These are phyloP conservation scores for Leptinotarsa rubiginosa DNA, from an alignment of 2,888 invertebrate genomes.

Conservation along the genomic window DNA sequence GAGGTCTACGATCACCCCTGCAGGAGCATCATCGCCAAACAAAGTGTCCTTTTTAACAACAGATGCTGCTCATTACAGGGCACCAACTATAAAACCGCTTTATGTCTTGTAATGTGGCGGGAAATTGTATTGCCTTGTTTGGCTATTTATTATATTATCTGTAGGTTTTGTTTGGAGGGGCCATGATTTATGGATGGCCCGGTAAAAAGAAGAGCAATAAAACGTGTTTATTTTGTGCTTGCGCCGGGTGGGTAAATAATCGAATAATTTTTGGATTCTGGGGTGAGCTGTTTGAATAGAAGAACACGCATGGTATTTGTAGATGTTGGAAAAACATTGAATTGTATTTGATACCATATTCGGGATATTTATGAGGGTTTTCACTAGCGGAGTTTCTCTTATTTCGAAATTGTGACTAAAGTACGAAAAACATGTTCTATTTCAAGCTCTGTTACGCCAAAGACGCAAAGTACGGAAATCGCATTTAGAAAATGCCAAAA, in stretches of 20 bases:
- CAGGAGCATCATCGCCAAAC: slow-evolving; percentile 49
- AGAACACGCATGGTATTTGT: neutral
- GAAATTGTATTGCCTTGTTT: slow-evolving; percentile 65
- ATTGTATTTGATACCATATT: neutral
- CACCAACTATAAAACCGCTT: slow-evolving; percentile 59
- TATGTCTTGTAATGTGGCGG: slow-evolving; percentile 65
- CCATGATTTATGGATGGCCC: slow-evolving; percentile 56
- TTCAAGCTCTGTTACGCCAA: too few relatives aligned
- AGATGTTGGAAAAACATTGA: slow-evolving; percentile 2
- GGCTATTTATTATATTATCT: slow-evolving; percentile 65
- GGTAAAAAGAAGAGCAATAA: slow-evolving; percentile 51
- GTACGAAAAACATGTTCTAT: too few relatives aligned
- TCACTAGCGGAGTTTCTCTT: neutral
- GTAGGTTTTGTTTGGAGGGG: slow-evolving; percentile 60
- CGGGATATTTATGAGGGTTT: neutral
- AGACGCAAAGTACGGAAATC: too few relatives aligned
- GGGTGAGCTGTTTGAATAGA: slow-evolving; percentile 11
- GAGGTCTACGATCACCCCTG: slow-evolving; percentile 34
- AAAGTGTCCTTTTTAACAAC: slow-evolving; percentile 63
- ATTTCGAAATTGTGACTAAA: neutral
- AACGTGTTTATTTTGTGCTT: slow-evolving; percentile 53
- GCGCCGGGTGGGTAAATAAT: slow-evolving; percentile 49
- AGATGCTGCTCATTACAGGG: slow-evolving; percentile 64
- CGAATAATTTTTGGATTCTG: slow-evolving; percentile 9
- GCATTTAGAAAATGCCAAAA: too few relatives aligned